These are phyloP conservation scores for Gymnothorax javanicus DNA, from an alignment of 2,797 vertebrate genomes.

Conservation along the genomic window DNA sequence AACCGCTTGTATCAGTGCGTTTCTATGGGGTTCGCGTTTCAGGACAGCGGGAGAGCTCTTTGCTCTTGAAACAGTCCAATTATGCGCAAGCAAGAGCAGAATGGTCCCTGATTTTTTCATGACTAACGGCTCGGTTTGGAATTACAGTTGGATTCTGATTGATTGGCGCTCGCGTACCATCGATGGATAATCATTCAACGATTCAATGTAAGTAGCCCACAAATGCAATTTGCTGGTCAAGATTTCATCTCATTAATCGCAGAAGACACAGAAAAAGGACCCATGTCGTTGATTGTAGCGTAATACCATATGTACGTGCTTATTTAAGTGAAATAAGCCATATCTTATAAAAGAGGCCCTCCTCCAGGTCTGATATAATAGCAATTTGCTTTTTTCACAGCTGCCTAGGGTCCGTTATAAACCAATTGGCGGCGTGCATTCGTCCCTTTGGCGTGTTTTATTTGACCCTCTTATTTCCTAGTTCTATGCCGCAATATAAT, in stretches of 20 bases:
- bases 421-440: background rate
- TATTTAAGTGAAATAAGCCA: background rate
- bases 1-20: background rate
- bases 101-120: slow-evolving; percentile 26
- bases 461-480: background rate
- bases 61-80: slow-evolving; percentile 24
- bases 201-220: slow-evolving; percentile 32
- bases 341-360: background rate
- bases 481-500: background rate
- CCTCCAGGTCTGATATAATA: background rate
- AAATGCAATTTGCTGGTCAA: background rate
- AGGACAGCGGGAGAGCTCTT: slow-evolving; percentile 19
- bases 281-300: background rate
- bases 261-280: background rate
- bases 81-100: slow-evolving; percentile 22
- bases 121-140: slow-evolving; percentile 33
- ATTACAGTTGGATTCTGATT: slow-evolving; percentile 29
- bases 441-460: background rate
- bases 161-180: slow-evolving; percentile 19
- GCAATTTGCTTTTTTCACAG: background rate
- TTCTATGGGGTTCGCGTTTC: slow-evolving; percentile 23
- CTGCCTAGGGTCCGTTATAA: background rate
- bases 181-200: slow-evolving; percentile 36
- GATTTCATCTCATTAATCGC: background rate
- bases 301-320: background rate